Evolutionary conservation across 2,113 vertebrate species (phyloP), one percentile per base, ranked within the genome.

Genomic region (Heliornis fulica): DNA sequence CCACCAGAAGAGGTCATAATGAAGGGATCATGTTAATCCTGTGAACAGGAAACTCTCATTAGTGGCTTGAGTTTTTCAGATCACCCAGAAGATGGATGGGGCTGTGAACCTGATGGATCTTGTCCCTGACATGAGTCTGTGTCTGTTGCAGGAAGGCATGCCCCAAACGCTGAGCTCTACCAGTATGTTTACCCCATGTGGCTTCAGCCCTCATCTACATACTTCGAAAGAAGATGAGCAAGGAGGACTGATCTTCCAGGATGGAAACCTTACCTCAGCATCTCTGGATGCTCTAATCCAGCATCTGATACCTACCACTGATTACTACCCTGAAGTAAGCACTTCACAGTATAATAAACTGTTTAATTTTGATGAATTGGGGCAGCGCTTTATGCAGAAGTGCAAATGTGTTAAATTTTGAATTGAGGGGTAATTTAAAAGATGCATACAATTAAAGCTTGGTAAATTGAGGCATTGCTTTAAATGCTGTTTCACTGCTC

Each of bases 231-330:
- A 98, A 96, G 97, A 98, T 61, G 98, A 98, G 41, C 98, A 98
- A 94, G 98, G 98, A 63, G 97, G 98, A 66, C 97, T 98, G 87
- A 98, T 97, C 86, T 98, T 98, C 95, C 98, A 71, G 98, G 98
- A 94, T 91, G 98, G 96, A 97, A 98, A 96, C 95, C 98, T 99
- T 95, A 98, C 98, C 92, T 99, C 99, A 40, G 99, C 99, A 94
- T 99, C 99, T 94, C 97, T 99, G 94, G 99, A 99, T 95, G 98
- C 98, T 77, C 98, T 99, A 75, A 99, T 99, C 92, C 98, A 99
- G 93, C 98, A 99, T 92, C 98, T 99, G 75, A 98, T 99, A 89
- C 99, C 99, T 96, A 99, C 99, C 56, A 97, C 98, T 11, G 98
- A 99, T 95, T 99, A 99, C 97, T 99, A 99, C 95, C 99, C 98